phyloP scores from a whole-genome alignment of 2,797 vertebrate genomes.

The Enteromius viviparus region DNA sequence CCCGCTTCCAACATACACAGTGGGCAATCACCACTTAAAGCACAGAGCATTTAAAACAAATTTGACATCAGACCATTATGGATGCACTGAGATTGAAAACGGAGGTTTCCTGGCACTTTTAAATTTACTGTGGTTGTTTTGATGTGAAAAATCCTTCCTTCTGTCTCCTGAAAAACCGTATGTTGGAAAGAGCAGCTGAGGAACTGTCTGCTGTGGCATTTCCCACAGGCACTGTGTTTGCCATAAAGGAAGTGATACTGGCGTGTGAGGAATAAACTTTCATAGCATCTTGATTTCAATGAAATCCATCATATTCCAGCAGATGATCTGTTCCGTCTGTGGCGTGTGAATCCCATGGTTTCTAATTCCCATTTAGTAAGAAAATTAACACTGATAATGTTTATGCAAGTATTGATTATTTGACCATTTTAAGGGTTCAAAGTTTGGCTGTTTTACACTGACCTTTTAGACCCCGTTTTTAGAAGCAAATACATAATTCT shows the following conservation, averaged over 20 bases:
- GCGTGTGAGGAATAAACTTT: slow-evolving; percentile 38
- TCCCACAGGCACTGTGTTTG: slow-evolving; percentile 31
- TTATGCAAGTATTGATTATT: neutral
- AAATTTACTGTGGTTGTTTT: slow-evolving; percentile 55
- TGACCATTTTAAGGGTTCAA: neutral
- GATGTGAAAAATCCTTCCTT: slow-evolving; percentile 43
- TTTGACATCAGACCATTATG: slow-evolving; percentile 49
- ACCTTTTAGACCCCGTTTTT: neutral
- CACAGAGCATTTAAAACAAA: slow-evolving; percentile 54
- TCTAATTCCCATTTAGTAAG: neutral
- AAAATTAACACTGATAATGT: neutral
- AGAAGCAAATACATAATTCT: neutral
- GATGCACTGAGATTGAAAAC: slow-evolving; percentile 22
- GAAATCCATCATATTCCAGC: slow-evolving; percentile 47
- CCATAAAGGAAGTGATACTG: slow-evolving; percentile 54
- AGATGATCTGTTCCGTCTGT: slow-evolving; percentile 22
- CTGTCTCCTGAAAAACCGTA: slow-evolving; percentile 34
- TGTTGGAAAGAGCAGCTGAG: slow-evolving; percentile 34
- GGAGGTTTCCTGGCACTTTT: slow-evolving; percentile 2
- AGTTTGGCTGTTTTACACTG: neutral
- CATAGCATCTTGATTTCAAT: slow-evolving; percentile 41
- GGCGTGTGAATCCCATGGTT: slow-evolving; percentile 9
- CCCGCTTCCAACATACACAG: slow-evolving; percentile 72
- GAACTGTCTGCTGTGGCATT: slow-evolving; percentile 28
- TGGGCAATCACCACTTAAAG: slow-evolving; percentile 71